Base-by-base conservation (phyloP, 2,797 vertebrate genomes). In the Rachycentron canadum region DNA sequence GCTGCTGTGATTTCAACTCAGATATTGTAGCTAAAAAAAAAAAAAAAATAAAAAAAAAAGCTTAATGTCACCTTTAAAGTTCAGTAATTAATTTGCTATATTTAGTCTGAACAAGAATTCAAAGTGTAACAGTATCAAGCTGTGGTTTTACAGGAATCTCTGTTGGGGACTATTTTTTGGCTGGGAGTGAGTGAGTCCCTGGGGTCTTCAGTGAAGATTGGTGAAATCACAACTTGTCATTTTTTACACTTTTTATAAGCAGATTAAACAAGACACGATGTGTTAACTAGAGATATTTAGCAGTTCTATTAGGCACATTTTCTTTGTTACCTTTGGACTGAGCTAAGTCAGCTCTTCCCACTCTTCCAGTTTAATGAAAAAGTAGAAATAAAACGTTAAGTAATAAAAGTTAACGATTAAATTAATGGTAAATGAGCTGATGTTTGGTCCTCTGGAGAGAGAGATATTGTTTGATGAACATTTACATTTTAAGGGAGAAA, bases 391-490 rank as follows among this genome's bases (percentile, higher is more conserved):
- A 32, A 32, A 3, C 3, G 3, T 32, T 32, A 7, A 32, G 32
- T 32, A n/a, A n/a, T n/a, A n/a, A n/a, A n/a, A n/a, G 64, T 41
- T 25, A 52, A 62, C n/a, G 28, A 49, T 50, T 41, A 28, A 23
- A 57, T 1, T 21, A 34, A 50, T 53, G 30, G 16, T 28, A 34
- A 65, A 67, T 62, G 16, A 75, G 43, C 49, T 65, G 38, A 76
- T 63, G n/a, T 30, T 79, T 34, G 58, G 19, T 26, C 23, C 25
- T 41, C 47, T 56, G 47, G 25, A 56, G 5, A 56, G 12, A 56
- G 12, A 17, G 7, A 7, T 5, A 21, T 21, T 47, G 10, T n/a
- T 21, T 10, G 4, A 47, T 8, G 4, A 13, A 16, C 1, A 64
- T 55, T 21, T 34, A 19, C 19, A 3, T 53, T 76, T 40, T 23